These are phyloP conservation scores for Anguilla megastoma DNA, from an alignment of 2,797 vertebrate species.

Conservation along the genomic window DNA sequence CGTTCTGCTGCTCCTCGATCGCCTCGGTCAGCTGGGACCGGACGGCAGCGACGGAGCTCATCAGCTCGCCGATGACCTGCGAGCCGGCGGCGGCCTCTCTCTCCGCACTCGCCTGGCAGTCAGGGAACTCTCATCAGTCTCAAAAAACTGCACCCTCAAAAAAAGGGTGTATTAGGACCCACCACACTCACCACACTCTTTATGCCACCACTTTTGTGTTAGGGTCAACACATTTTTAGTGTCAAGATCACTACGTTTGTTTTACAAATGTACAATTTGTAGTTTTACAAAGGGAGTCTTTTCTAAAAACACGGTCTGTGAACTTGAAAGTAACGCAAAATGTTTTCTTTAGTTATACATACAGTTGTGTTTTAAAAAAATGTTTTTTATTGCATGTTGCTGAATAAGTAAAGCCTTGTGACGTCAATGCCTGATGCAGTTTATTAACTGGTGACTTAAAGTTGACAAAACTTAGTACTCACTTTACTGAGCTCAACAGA, in stretches of 20 bases:
- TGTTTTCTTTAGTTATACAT: no score
- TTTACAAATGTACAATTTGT: neutral
- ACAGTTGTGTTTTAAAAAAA: no score
- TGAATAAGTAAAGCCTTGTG: neutral
- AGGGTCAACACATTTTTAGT: neutral
- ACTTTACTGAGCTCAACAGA: constrained; percentile 5
- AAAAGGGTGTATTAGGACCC: neutral
- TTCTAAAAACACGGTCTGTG: no score
- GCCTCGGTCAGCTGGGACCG: constrained; percentile 10
- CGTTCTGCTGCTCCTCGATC: constrained; percentile 37
- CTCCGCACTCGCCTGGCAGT: neutral
- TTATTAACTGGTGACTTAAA: neutral
- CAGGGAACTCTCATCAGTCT: neutral
- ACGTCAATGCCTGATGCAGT: neutral
- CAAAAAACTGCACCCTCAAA: neutral
- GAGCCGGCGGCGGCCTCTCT: neutral
- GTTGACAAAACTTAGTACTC: neutral
- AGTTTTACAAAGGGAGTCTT: neutral
- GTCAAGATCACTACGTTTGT: neutral
- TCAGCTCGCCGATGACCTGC: neutral
- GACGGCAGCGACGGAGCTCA: constrained; percentile 30
- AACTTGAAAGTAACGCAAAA: no score
- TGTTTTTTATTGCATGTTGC: no score
- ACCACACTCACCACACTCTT: neutral
- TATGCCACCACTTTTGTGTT: no score